A percentile compares a stretch with the other conserved stretches of the same genome.
phyloP scores from a whole-genome alignment of 2,888 invertebrate genomes.

The Cremastobaeus sp. region DNA sequence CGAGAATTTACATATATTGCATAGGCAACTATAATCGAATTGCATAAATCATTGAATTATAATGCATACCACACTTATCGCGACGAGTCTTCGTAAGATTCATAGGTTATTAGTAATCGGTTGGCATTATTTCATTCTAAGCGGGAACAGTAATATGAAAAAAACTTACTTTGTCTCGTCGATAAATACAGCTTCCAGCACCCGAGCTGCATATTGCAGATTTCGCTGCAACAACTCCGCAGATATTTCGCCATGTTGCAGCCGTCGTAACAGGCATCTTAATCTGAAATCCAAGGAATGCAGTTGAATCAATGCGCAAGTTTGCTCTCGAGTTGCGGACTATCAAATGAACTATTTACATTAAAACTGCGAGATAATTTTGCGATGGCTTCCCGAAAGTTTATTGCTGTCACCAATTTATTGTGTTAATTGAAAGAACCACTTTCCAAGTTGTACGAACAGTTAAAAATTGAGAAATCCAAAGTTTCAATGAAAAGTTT shows the following conservation, averaged over 20 bases:
- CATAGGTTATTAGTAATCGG: constrained; percentile 25
- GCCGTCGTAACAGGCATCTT: constrained; percentile 92
- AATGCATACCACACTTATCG: constrained; percentile 20
- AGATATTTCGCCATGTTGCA: constrained; percentile 92
- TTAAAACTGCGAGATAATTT: constrained; percentile 15
- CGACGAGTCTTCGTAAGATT: constrained; percentile 13
- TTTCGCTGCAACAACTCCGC: constrained; percentile 94
- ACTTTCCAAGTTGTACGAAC: too few relatives aligned
- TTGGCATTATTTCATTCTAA: constrained; percentile 17
- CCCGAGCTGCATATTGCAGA: constrained; percentile 94
- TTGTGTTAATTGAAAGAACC: too few relatives aligned
- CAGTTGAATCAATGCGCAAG: constrained; percentile 14
- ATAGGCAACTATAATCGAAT: too few relatives aligned
- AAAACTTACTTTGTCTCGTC: constrained; percentile 93
- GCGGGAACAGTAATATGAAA: constrained; percentile 2
- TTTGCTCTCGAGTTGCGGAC: constrained; percentile 6
- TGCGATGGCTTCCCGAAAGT: not conserved
- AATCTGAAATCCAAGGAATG: constrained; percentile 82
- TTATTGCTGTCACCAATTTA: not conserved
- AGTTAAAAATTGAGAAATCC: too few relatives aligned
- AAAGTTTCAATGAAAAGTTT: too few relatives aligned
- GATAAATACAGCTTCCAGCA: constrained; percentile 94
- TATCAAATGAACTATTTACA: constrained; percentile 13
- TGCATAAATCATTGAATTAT: too few relatives aligned
- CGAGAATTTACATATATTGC: too few relatives aligned